A percentile compares a stretch with the other conserved stretches of the same genome.
Evolutionary conservation across 2,797 vertebrate genomes (phyloP).

Genomic region (Adelosebastes latens): DNA sequence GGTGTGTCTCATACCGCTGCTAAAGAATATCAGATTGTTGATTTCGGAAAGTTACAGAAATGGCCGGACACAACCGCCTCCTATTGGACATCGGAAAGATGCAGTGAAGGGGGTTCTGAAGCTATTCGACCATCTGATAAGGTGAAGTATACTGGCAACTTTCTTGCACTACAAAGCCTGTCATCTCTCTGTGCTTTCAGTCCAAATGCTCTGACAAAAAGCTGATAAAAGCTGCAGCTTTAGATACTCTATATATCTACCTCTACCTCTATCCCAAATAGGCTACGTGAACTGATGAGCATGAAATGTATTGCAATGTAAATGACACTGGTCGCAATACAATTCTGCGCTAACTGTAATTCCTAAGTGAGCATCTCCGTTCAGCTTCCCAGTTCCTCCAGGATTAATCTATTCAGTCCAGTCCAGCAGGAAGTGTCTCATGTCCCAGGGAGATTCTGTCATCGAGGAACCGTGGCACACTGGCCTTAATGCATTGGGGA

Average conservation of each 20-base stretch:
- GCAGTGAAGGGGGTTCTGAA: too few relatives aligned
- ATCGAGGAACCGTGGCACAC: conserved; percentile 53
- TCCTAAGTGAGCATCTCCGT: conserved; percentile 28
- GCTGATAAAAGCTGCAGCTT: neutral
- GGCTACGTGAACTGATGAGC: neutral
- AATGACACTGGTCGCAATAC: conserved; percentile 1
- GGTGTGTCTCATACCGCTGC: too few relatives aligned
- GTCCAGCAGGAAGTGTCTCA: conserved; percentile 56
- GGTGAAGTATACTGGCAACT: too few relatives aligned
- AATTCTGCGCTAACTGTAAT: conserved; percentile 4
- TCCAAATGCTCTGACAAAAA: neutral
- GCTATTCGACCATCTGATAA: too few relatives aligned
- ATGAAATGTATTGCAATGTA: neutral
- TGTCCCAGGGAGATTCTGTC: conserved; percentile 61
- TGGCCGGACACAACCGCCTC: neutral
- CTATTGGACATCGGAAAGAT: too few relatives aligned
- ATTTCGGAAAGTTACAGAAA: neutral
- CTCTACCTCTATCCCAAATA: neutral
- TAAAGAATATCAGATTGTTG: neutral
- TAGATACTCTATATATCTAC: neutral
- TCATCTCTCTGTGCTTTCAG: neutral
- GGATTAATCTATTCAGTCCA: conserved; percentile 45
- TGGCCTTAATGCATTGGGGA: conserved; percentile 64
- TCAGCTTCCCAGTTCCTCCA: conserved; percentile 41
- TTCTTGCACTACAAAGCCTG: too few relatives aligned